phyloP scores from a whole-genome alignment of 1,140 invertebrate genomes.

The Tenebrio molitor region DNA sequence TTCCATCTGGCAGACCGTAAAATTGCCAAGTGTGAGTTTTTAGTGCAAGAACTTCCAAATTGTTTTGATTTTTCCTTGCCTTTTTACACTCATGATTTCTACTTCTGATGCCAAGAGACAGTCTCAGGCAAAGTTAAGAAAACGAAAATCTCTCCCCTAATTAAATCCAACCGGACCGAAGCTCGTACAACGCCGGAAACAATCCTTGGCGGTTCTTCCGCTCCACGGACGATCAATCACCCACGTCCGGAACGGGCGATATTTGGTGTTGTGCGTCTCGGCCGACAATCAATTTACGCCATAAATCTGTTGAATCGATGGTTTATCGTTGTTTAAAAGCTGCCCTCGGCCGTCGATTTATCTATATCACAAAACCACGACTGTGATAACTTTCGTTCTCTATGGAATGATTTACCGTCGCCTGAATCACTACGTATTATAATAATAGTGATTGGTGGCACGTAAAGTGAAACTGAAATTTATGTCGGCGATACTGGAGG shows the following conservation, averaged over 20 bases:
- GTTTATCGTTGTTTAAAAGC: conserved; percentile 37
- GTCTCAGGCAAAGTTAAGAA: too few species aligned
- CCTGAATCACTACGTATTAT: conserved; percentile 36
- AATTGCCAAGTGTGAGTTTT: too few species aligned
- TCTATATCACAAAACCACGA: conserved; percentile 37
- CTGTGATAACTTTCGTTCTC: conserved; percentile 42
- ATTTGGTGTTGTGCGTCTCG: conserved; percentile 7
- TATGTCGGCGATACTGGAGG: conserved; percentile 32
- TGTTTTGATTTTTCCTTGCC: too few species aligned
- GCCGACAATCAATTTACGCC: conserved; percentile 20
- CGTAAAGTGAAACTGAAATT: conserved; percentile 45
- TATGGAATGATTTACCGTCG: conserved; percentile 40
- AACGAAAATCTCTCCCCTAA: too few species aligned
- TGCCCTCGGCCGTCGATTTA: conserved; percentile 34
- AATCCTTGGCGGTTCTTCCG: not conserved
- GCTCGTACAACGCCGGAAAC: not conserved
- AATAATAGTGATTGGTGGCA: conserved; percentile 43
- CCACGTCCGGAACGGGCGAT: not conserved
- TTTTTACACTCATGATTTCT: too few species aligned
- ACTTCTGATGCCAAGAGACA: too few species aligned
- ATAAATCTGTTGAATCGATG: conserved; percentile 30
- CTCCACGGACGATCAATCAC: conserved; percentile 4
- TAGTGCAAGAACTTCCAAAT: too few species aligned
- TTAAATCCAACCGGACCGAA: not conserved
- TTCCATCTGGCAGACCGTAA: too few species aligned